phyloP scores from a whole-genome alignment of 2,888 invertebrate species.

The Habroteleia sp. region DNA sequence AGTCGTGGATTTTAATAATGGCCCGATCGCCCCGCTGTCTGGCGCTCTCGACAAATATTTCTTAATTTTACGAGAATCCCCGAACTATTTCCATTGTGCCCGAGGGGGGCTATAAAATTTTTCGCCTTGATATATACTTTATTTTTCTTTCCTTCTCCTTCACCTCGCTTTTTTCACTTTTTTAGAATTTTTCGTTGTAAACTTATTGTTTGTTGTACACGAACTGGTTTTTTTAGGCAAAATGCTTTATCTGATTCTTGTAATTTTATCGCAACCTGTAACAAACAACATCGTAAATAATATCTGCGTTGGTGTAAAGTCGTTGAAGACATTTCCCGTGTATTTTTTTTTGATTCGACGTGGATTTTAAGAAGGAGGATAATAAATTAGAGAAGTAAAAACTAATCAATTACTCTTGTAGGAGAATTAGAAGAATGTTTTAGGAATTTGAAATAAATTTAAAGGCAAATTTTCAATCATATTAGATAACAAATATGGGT shows the following conservation, averaged over 20 bases:
- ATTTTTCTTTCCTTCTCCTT: conserved; percentile 23
- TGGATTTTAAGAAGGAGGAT: conserved; percentile 12
- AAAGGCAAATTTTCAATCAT: too few relatives aligned
- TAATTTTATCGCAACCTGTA: conserved; percentile 56
- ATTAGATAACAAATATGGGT: too few relatives aligned
- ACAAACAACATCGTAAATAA: conserved; percentile 58
- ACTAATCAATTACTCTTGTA: conserved; percentile 10
- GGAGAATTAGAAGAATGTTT: conserved; percentile 6
- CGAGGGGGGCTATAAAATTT: conserved; percentile 46
- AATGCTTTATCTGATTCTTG: conserved; percentile 54
- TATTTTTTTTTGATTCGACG: conserved; percentile 1
- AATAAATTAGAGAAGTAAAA: conserved; percentile 26
- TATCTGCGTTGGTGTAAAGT: conserved; percentile 15
- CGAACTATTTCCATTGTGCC: conserved; percentile 38
- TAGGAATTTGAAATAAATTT: not conserved
- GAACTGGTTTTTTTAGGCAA: conserved; percentile 31
- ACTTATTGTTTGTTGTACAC: conserved; percentile 41
- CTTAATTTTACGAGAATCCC: conserved; percentile 59
- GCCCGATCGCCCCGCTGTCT: conserved; percentile 54
- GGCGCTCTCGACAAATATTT: conserved; percentile 59
- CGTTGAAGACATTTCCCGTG: not conserved
- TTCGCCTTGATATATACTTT: conserved; percentile 25
- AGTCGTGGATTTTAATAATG: conserved; percentile 33
- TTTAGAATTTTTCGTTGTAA: conserved; percentile 58
- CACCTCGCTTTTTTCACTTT: conserved; percentile 37